phyloP scores from a whole-genome alignment of 1,140 invertebrate species.

The Ostrea denselamellosa region DNA sequence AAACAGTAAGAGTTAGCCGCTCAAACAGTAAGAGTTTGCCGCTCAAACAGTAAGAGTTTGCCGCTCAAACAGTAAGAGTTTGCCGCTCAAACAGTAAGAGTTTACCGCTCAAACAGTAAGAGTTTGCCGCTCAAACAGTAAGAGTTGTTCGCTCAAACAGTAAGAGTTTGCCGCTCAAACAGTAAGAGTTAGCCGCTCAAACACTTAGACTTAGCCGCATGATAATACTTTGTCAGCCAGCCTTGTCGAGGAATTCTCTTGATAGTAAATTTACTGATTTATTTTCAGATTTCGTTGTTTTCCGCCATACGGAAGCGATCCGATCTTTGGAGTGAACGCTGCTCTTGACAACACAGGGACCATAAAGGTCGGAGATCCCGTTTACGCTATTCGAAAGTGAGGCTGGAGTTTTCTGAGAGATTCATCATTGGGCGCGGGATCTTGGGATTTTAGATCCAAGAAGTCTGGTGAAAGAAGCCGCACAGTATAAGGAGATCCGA shows the following conservation, averaged over 20 bases:
- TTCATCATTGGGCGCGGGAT: not conserved
- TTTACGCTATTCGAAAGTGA: constrained; percentile 55
- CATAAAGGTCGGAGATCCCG: constrained; percentile 61
- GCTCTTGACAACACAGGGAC: constrained; percentile 52
- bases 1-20: constrained; percentile 49
- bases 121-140: constrained; percentile 52
- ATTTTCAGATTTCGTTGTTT: constrained; percentile 42
- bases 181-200: too few relatives aligned
- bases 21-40: constrained; percentile 52
- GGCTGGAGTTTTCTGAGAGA: not conserved
- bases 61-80: constrained; percentile 51
- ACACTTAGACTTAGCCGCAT: too few relatives aligned
- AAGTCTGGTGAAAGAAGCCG: too few relatives aligned
- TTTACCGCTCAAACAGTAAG: constrained; percentile 53
- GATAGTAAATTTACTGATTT: not conserved
- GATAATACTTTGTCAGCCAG: too few relatives aligned
- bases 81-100: constrained; percentile 52
- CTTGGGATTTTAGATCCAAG: not conserved
- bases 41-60: constrained; percentile 51
- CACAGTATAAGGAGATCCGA: not conserved
- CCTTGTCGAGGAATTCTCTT: not conserved
- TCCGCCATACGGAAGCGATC: constrained; percentile 42
- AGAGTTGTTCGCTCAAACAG: constrained; percentile 49
- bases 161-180: constrained; percentile 52
- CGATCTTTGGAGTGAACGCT: constrained; percentile 58